Evolutionary conservation across 2,797 vertebrate genomes (phyloP), one percentile per base, ranked within the genome.

Genomic region (Lutjanus argentimaculatus): DNA sequence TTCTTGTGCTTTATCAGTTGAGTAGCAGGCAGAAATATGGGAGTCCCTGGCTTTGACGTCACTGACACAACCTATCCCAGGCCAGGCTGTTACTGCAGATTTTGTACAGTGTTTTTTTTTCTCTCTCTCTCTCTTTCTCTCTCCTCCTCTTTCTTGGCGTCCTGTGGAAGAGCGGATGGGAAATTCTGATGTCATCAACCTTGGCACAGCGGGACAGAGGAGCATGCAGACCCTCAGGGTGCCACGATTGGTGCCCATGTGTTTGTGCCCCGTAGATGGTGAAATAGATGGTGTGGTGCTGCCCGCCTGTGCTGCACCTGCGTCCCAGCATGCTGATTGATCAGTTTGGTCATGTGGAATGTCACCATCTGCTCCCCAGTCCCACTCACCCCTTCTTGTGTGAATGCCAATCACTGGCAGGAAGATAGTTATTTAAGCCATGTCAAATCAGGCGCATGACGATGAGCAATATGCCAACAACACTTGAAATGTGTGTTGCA

Each of bases 341-440:
- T 99, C 97, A 98, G 97, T 98, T 97, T 98, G 98, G 97, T 99
- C 98, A 98, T 99, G 98, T 99, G 98, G 97, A 99, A 99, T 98
- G 97, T 98, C 97, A 97, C 98, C 98, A 98, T 98, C 98, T 99
- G 98, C 96, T 98, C 97, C 96, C 95, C 96, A 95, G 96, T 97
- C 89, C 92, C 89, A 88, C 93, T 94, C 92, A 87, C 91, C 91
- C 92, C 87, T 93, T 92, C 92, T 92, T 93, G 91, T 92, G 93
- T 85, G 91, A 90, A 92, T 92, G 94, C 93, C 94, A 94, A 91
- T 94, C 93, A 94, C 92, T 91, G 92, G 93, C 92, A 94, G 91
- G 93, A 92, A 94, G 93, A 93, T 93, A 87, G 93, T 94, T 94
- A 94, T 93, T 95, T 94, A 90, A 94, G 92, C 94, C 93, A 94